A percentile compares a stretch with the other conserved stretches of the same genome.
phyloP scores from a whole-genome alignment of 2,888 invertebrate species.

The Silvanus unidentatus region DNA sequence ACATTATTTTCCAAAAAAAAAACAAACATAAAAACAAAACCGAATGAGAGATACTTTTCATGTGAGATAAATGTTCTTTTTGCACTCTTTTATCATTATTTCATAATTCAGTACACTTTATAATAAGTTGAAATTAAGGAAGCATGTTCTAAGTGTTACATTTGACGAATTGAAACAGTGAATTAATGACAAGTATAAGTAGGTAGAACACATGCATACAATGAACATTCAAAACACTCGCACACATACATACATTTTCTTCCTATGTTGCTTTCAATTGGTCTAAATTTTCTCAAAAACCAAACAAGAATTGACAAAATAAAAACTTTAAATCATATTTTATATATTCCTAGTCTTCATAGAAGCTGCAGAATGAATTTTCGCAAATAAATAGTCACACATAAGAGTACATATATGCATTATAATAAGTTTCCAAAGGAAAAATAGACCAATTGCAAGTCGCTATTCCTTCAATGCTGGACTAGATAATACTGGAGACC shows the following conservation, averaged over 20 bases:
- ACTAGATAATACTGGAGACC: slow-evolving; percentile 66
- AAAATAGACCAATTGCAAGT: slow-evolving; percentile 19
- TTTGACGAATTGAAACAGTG: slow-evolving; percentile 5
- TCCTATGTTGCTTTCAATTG: slow-evolving; percentile 21
- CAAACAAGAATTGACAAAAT: slow-evolving; percentile 9
- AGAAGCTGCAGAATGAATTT: slow-evolving; percentile 9
- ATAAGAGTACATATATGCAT: no score
- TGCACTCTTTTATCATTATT: no score
- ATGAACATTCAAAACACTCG: slow-evolving; percentile 24
- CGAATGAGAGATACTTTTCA: no score
- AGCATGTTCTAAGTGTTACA: no score
- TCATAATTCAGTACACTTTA: no score
- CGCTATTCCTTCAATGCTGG: slow-evolving; percentile 44
- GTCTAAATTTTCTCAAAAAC: slow-evolving; percentile 10
- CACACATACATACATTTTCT: slow-evolving; percentile 18
- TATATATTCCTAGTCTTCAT: slow-evolving; percentile 9
- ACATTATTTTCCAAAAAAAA: background rate
- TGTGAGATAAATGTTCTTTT: no score
- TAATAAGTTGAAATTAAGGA: no score
- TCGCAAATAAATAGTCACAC: no score
- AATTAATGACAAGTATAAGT: slow-evolving; percentile 27
- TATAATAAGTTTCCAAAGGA: no score
- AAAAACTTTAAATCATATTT: no score
- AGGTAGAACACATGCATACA: slow-evolving; percentile 11
- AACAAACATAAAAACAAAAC: background rate